Conservation (phyloP, 2,113 vertebrate species). For the Orientallactaga bullata region DNA sequence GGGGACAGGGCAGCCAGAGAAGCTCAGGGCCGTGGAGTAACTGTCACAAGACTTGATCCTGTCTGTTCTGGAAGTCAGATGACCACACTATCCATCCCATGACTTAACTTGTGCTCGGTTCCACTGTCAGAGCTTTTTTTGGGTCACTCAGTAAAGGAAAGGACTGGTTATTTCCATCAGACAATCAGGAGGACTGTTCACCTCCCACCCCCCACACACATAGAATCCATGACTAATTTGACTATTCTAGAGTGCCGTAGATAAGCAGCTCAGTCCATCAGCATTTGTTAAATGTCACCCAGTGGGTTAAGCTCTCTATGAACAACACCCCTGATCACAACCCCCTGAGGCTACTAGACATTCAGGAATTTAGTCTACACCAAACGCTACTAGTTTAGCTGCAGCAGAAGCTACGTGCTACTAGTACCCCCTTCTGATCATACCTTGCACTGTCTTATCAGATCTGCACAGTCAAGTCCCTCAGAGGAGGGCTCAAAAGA, state of each 20-base stretch:
- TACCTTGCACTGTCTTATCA: neutral
- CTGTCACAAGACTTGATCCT: neutral
- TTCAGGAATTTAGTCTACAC: neutral
- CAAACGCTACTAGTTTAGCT: neutral
- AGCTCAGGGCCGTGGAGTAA: neutral
- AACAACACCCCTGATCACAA: neutral
- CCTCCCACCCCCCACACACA: neutral
- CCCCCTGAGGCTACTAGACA: neutral
- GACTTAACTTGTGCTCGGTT: neutral
- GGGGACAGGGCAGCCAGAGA: neutral
- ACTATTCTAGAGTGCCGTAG: slow-evolving; percentile 63
- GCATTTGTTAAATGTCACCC: neutral
- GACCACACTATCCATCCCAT: neutral
- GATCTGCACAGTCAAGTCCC: neutral
- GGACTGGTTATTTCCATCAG: slow-evolving; percentile 53
- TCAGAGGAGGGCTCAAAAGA: neutral
- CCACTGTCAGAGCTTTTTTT: neutral
- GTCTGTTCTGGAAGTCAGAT: slow-evolving; percentile 57
- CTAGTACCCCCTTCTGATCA: neutral
- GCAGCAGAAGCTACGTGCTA: neutral
- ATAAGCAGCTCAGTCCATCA: neutral
- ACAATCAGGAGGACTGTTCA: slow-evolving; percentile 42
- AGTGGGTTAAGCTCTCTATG: neutral
- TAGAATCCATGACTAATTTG: slow-evolving; percentile 30
- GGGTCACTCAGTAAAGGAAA: slow-evolving; percentile 35